Percentiles rank a stretch among this genome's conserved stretches.
Conservation (phyloP, 2,113 vertebrate species). For the Gallinago media region DNA sequence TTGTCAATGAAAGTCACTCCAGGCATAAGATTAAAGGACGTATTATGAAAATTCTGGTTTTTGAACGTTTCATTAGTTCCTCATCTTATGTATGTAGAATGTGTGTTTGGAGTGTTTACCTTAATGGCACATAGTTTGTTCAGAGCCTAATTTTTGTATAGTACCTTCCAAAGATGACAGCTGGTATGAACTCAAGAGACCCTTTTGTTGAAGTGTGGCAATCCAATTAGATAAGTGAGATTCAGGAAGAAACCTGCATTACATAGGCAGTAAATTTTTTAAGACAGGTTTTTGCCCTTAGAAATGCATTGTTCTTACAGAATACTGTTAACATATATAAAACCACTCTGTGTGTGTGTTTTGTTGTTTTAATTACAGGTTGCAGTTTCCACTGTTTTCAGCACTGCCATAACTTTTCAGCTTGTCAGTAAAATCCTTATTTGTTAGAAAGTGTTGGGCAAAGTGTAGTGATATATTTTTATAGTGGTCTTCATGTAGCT, state of each 20-base stretch:
- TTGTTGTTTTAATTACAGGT: slow-evolving; percentile 28
- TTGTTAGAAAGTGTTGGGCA: slow-evolving; percentile 24
- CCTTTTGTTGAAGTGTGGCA: neutral
- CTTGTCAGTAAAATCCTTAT: slow-evolving; percentile 56
- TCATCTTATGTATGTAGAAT: neutral
- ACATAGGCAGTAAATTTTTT: neutral
- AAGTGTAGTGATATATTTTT: slow-evolving; percentile 37
- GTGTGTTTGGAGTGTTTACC: neutral
- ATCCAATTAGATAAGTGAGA: neutral
- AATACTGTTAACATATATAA: neutral
- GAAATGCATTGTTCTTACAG: neutral
- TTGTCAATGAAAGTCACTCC: neutral
- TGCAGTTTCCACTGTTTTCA: slow-evolving; percentile 40
- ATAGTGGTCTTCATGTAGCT: slow-evolving; percentile 40
- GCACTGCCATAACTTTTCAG: slow-evolving; percentile 20
- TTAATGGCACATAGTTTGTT: neutral
- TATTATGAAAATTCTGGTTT: slow-evolving; percentile 37
- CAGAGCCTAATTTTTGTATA: neutral
- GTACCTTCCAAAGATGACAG: neutral
- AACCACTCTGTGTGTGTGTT: neutral
- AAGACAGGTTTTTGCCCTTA: neutral
- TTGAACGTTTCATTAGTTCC: neutral
- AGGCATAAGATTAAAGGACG: slow-evolving; percentile 26
- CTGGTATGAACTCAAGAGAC: neutral
- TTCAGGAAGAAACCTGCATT: neutral